Conservation (phyloP, 2,113 vertebrate genomes). For the Ochotona curzoniae region DNA sequence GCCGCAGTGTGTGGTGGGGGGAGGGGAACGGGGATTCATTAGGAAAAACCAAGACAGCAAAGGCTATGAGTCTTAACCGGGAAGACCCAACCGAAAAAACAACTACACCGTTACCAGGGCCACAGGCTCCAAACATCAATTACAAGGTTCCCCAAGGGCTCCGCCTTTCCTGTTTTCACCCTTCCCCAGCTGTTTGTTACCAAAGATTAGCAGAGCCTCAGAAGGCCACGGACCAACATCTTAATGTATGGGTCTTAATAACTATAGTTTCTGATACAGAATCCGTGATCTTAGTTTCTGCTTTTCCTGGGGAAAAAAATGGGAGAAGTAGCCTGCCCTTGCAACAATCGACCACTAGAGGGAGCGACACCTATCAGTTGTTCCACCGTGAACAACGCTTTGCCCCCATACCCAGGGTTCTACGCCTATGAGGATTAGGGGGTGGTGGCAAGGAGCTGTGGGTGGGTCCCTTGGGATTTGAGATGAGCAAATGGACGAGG, state of each 20-base stretch:
- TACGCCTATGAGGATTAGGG: too few species aligned
- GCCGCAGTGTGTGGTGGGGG: neutral
- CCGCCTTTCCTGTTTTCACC: slow-evolving; percentile 87
- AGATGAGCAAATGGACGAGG: neutral
- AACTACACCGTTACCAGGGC: slow-evolving; percentile 76
- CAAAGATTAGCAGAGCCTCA: slow-evolving; percentile 21
- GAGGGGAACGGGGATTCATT: neutral
- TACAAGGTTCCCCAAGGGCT: slow-evolving; percentile 65
- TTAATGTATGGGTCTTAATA: neutral
- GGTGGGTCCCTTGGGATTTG: neutral
- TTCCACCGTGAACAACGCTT: too few species aligned
- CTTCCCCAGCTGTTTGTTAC: neutral
- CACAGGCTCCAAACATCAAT: slow-evolving; percentile 75
- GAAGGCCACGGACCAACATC: neutral
- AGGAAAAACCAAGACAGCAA: slow-evolving; percentile 39
- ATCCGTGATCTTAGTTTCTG: neutral
- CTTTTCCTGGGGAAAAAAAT: neutral
- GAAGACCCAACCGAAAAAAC: slow-evolving; percentile 68
- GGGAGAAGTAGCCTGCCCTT: slow-evolving; percentile 55
- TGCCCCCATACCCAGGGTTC: too few species aligned
- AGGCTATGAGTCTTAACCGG: slow-evolving; percentile 22
- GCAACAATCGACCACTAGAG: neutral
- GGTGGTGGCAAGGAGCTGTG: neutral
- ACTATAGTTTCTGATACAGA: neutral
- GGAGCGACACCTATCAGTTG: neutral